Evolutionary conservation across 1,140 invertebrate species (phyloP).

Genomic region (Pseudomyrmex cubaensis): DNA sequence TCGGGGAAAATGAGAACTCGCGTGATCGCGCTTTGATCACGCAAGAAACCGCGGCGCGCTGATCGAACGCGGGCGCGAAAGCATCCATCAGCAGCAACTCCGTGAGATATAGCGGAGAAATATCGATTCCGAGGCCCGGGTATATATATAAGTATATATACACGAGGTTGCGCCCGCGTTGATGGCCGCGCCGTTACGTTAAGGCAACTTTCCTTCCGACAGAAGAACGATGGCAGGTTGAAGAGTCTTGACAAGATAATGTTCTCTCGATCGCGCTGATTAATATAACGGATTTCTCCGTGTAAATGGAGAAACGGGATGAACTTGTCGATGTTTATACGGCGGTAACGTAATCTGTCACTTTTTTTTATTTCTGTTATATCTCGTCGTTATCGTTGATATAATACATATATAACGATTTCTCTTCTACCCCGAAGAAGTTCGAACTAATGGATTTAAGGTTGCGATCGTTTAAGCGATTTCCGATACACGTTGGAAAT

Average conservation of each 20-base stretch:
- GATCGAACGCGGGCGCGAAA: conserved; percentile 57
- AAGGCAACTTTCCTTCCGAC: conserved; percentile 3
- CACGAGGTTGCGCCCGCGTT: not conserved
- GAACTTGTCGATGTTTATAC: not conserved
- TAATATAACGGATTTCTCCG: not conserved
- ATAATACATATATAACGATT: not conserved
- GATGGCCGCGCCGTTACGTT: conserved; percentile 22
- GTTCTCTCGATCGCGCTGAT: not conserved
- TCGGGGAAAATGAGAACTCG: conserved; percentile 62
- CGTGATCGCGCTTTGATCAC: conserved; percentile 67
- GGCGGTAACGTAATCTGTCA: not conserved
- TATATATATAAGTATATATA: not conserved
- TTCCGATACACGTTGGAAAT: conserved; percentile 11
- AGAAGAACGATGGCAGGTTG: not conserved
- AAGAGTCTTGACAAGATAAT: not conserved
- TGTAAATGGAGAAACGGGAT: not conserved
- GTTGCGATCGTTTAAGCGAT: not conserved
- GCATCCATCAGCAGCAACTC: conserved; percentile 54
- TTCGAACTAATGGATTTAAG: not conserved
- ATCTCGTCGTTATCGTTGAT: too few relatives aligned
- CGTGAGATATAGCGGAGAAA: conserved; percentile 18
- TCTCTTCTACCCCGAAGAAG: not conserved
- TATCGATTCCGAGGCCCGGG: conserved; percentile 34
- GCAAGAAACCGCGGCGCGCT: conserved; percentile 52
- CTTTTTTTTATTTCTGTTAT: too few relatives aligned